phyloP scores from a whole-genome alignment of 2,113 vertebrate species.

The Perccottus glenii region DNA sequence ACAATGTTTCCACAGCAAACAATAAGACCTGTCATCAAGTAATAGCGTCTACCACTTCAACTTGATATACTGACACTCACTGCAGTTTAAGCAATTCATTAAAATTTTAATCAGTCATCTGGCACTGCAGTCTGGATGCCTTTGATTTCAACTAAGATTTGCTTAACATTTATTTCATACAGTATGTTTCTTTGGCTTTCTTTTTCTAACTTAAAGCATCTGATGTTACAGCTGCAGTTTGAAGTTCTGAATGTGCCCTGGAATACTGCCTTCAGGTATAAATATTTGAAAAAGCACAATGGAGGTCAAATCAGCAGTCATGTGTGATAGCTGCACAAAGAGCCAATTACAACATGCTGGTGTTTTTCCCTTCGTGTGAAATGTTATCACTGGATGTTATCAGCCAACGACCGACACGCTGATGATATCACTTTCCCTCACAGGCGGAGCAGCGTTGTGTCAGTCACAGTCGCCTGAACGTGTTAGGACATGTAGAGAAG shows the following conservation, averaged over 20 bases:
- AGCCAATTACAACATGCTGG: slow-evolving; percentile 1
- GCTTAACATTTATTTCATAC: background rate
- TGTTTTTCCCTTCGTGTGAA: slow-evolving; percentile 8
- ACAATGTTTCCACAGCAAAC: slow-evolving; percentile 13
- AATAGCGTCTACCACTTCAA: slow-evolving; percentile 16
- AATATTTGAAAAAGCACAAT: background rate
- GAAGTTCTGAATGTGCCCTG: background rate
- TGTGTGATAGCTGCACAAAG: background rate
- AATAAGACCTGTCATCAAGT: slow-evolving; percentile 14
- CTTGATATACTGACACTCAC: slow-evolving; percentile 2
- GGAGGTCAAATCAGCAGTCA: background rate
- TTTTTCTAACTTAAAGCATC: no score
- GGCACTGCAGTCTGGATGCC: background rate
- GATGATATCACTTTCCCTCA: slow-evolving; percentile 40
- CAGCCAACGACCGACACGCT: slow-evolving; percentile 20
- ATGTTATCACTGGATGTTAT: slow-evolving; percentile 24
- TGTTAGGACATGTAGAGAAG: slow-evolving; percentile 27
- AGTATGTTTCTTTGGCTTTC: no score
- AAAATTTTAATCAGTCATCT: slow-evolving; percentile 5
- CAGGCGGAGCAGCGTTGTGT: slow-evolving; percentile 22
- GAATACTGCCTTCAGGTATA: background rate
- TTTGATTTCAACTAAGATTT: background rate
- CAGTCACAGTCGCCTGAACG: slow-evolving; percentile 17
- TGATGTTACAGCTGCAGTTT: background rate
- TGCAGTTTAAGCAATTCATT: slow-evolving; percentile 12